Base-by-base conservation (phyloP, 2,888 invertebrate species). In the Ecliptopera silaceata region DNA sequence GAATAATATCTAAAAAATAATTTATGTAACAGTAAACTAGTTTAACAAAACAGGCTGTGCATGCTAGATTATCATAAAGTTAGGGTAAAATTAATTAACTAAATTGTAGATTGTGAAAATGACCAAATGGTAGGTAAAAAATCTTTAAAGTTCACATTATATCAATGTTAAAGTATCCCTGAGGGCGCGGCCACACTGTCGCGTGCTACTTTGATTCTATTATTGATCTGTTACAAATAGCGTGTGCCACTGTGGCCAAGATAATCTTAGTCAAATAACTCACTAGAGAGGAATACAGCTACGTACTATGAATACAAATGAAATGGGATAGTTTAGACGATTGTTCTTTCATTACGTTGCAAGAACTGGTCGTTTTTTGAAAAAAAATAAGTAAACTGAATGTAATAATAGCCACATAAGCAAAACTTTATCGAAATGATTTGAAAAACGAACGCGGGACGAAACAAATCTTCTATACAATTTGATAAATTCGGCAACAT, bases 1-100 rank as follows among this genome's bases (percentile, higher is more conserved):
- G n/a, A 46, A 20, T n/a, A 29, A 18, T 15, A n/a, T 48, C 6
- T 41, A 20, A 42, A 38, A 20, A 32, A 11, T 29, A 29, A 31
- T 50, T 3, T 46, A 18, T 44, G 12, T 51, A 46, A 44, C 18
- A 43, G 22, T n/a, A 29, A 50, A 52, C 47, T 60, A 62, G 61
- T 56, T 52, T 59, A 56, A 63, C 58, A 64, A 57, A 54, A 39
- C 64, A 54, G 64, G 63, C 59, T 64, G 61, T 65, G 41, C 63
- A 51, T 57, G 56, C 34, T 63, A 63, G 55, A 54, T 31, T 56
- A 56, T 34, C 45, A 54, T 57, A 48, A 59, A 15, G n/a, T 29
- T 59, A 49, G 49, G 46, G 44, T 60, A 45, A 49, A 32, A 46
- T 47, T 43, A 46, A 32, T 44, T 49, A 55, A 47, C 34, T 54